phyloP scores from a whole-genome alignment of 2,113 vertebrate species.

The Grammomys dolichurus region DNA sequence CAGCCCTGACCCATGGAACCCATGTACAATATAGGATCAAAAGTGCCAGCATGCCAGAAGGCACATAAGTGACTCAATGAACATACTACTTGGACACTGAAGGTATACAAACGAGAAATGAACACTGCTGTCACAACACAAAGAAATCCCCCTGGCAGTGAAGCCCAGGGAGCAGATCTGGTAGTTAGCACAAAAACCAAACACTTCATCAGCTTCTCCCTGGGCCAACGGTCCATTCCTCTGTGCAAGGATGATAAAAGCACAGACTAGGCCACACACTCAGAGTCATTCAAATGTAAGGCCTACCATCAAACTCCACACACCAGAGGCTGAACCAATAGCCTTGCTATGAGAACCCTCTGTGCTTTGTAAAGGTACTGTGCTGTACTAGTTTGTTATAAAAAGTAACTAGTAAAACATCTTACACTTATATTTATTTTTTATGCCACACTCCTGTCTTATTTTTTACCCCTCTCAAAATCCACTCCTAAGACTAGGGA shows the following conservation, averaged over 20 bases:
- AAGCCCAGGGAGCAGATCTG: not conserved
- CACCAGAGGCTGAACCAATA: not conserved
- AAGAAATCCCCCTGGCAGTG: not conserved
- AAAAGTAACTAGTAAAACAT: not conserved
- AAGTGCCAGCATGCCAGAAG: not conserved
- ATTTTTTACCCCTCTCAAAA: not conserved
- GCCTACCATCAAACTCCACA: not conserved
- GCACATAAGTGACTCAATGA: not conserved
- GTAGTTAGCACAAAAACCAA: not conserved
- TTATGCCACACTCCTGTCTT: not conserved
- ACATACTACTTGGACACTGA: not conserved
- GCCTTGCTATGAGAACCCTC: not conserved
- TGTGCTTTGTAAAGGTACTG: not conserved
- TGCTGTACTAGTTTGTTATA: not conserved
- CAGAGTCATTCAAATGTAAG: not conserved
- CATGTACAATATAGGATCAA: too few relatives aligned
- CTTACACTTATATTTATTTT: conserved; percentile 7
- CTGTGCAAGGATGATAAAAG: not conserved
- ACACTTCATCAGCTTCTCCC: not conserved
- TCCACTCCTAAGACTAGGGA: not conserved
- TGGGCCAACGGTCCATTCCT: not conserved
- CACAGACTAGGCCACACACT: not conserved
- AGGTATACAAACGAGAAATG: not conserved
- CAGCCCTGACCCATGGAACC: not conserved
- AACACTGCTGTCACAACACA: not conserved